Conservation (phyloP, 1,140 invertebrate species). For the Trichonephila inaurata region DNA sequence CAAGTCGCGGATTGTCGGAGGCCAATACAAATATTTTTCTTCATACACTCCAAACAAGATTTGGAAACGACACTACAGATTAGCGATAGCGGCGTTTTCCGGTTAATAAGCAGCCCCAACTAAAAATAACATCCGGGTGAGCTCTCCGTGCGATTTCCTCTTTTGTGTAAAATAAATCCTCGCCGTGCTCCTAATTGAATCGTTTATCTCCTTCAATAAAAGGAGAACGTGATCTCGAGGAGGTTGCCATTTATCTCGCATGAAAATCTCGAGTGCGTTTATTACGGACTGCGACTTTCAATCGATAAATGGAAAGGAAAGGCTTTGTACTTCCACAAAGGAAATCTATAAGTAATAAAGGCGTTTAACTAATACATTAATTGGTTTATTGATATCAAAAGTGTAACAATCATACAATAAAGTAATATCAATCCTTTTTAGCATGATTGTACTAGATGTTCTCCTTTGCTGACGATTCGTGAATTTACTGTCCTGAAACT, state of each 20-base stretch:
- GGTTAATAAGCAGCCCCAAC: not conserved
- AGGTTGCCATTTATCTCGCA: slow-evolving; percentile 46
- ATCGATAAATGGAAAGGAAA: not conserved
- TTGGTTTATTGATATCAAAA: no score
- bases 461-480: no score
- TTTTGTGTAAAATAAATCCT: not conserved
- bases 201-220: slow-evolving; percentile 51
- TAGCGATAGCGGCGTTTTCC: not conserved
- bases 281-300: not conserved
- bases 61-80: not conserved
- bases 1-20: no score
- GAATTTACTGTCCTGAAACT: no score
- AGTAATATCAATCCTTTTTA: no score
- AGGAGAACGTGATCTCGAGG: slow-evolving; percentile 46
- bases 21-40: not conserved
- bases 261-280: slow-evolving; percentile 47
- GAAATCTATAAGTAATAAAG: no score
- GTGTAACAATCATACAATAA: no score
- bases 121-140: not conserved
- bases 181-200: slow-evolving; percentile 13
- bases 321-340: not conserved
- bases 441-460: no score
- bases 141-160: not conserved
- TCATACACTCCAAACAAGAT: not conserved
- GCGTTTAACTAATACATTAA: no score